Evolutionary conservation across 2,113 vertebrate genomes (phyloP).

Genomic region (Oreocharis arfaki): DNA sequence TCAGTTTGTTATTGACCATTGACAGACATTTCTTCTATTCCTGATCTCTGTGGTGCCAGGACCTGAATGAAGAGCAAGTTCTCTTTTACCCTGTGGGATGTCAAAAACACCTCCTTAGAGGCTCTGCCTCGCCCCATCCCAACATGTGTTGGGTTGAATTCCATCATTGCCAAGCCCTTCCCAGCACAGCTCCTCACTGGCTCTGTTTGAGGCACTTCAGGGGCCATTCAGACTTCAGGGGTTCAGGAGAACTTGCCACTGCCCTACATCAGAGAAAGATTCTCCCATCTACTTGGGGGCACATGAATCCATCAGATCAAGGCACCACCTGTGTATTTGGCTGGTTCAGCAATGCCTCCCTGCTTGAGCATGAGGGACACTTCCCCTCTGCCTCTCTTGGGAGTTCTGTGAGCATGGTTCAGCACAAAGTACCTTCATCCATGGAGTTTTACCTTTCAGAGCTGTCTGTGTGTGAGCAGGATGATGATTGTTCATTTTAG

Average conservation of each 20-base stretch:
- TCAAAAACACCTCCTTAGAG: not conserved
- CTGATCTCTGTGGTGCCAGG: not conserved
- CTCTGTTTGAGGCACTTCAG: rapidly evolving
- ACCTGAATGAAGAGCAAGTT: not conserved
- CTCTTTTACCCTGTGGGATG: not conserved
- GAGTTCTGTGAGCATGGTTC: not conserved
- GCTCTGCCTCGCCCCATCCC: not conserved
- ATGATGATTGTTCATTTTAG: not conserved
- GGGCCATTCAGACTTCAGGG: not conserved
- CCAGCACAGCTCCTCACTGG: not conserved
- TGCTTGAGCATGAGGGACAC: not conserved
- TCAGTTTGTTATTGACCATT: not conserved
- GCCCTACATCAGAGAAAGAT: not conserved
- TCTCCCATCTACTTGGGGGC: not conserved
- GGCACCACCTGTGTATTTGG: rapidly evolving
- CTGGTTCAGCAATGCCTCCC: not conserved
- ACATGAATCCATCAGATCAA: not conserved
- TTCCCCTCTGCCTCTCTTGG: not conserved
- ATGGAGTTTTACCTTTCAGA: not conserved
- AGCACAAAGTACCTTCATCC: not conserved
- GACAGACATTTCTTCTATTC: not conserved
- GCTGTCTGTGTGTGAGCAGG: not conserved
- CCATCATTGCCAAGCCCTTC: not conserved
- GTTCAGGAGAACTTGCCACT: not conserved
- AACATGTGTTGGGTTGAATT: rapidly evolving